These are phyloP conservation scores for Stichodactyla helianthus DNA, from an alignment of 64 coral and sea anemone genomes.

Conservation along the genomic window DNA sequence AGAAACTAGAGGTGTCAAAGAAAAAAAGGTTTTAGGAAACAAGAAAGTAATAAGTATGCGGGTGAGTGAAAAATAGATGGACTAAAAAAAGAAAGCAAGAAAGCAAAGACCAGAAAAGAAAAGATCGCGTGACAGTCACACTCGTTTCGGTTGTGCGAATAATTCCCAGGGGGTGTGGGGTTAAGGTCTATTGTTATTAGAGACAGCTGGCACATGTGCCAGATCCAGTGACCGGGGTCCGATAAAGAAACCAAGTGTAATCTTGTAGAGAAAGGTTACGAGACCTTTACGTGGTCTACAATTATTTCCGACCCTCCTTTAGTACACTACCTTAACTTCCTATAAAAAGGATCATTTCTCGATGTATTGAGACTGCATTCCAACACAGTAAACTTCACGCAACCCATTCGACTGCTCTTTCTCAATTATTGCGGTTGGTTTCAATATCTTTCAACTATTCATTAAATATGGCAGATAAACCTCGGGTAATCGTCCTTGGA, in stretches of 20 bases:
- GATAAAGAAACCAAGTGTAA: not conserved
- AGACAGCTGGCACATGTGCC: not conserved
- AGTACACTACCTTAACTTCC: not conserved
- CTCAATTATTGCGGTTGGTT: not conserved
- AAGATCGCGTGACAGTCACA: not conserved
- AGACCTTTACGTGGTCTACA: not conserved
- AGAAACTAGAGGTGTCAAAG: too few species aligned
- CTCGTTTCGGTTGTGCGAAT: not conserved
- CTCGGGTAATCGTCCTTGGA: conserved; percentile 75
- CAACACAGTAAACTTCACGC: not conserved
- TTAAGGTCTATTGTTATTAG: not conserved
- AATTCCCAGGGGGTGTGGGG: not conserved
- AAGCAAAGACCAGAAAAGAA: too few species aligned
- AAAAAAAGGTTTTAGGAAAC: too few species aligned
- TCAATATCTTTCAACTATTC: not conserved
- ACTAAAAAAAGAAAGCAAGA: too few species aligned
- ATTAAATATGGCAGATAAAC: conserved; percentile 61
- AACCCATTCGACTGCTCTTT: not conserved
- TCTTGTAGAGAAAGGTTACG: not conserved
- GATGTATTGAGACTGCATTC: not conserved
- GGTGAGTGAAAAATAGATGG: too few species aligned
- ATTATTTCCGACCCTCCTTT: not conserved
- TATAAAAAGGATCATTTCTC: not conserved
- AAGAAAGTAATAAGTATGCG: too few species aligned
- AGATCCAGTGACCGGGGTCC: not conserved